Percentiles rank a stretch among this genome's conserved stretches.
Conservation (phyloP, 2,888 invertebrate genomes). For the Cheilosia vernalis region DNA sequence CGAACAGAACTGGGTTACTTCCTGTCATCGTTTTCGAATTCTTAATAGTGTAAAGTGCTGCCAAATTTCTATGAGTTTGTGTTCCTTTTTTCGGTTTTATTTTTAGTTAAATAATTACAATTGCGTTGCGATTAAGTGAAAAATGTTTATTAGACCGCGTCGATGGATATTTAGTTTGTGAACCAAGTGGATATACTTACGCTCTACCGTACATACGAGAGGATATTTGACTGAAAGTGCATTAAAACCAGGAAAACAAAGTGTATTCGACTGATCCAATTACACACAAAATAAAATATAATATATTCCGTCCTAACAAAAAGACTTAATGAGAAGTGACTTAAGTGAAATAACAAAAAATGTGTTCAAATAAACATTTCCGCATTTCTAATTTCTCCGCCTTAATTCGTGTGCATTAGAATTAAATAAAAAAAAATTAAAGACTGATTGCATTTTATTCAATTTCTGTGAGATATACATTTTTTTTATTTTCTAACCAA, state of each 20-base stretch:
- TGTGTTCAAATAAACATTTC: slow-evolving; percentile 48
- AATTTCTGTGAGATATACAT: slow-evolving; percentile 25
- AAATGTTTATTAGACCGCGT: slow-evolving; percentile 33
- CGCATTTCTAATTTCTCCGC: slow-evolving; percentile 44
- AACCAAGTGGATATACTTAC: neutral
- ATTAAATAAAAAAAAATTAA: slow-evolving; percentile 22
- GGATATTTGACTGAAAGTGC: slow-evolving; percentile 33
- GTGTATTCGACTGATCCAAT: slow-evolving; percentile 58
- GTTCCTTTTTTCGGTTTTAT: slow-evolving; percentile 1
- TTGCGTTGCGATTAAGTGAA: slow-evolving; percentile 25
- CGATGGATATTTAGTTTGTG: slow-evolving; percentile 48
- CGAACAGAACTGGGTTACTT: slow-evolving; percentile 55
- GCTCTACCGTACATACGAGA: neutral
- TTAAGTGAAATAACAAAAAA: slow-evolving; percentile 61
- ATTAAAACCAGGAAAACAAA: slow-evolving; percentile 19
- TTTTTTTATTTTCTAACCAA: neutral
- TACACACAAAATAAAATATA: slow-evolving; percentile 18
- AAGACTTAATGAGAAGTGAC: slow-evolving; percentile 69
- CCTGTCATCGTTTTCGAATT: slow-evolving; percentile 57
- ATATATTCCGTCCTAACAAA: slow-evolving; percentile 69
- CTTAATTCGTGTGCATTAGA: slow-evolving; percentile 32
- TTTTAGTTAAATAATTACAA: slow-evolving; percentile 13
- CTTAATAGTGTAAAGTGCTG: slow-evolving; percentile 57
- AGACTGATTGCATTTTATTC: slow-evolving; percentile 65
- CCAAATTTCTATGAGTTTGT: slow-evolving; percentile 45